Percentiles rank a stretch among this genome's conserved stretches.
Evolutionary conservation across 2,113 vertebrate species (phyloP).

Genomic region (Noctilio leporinus): DNA sequence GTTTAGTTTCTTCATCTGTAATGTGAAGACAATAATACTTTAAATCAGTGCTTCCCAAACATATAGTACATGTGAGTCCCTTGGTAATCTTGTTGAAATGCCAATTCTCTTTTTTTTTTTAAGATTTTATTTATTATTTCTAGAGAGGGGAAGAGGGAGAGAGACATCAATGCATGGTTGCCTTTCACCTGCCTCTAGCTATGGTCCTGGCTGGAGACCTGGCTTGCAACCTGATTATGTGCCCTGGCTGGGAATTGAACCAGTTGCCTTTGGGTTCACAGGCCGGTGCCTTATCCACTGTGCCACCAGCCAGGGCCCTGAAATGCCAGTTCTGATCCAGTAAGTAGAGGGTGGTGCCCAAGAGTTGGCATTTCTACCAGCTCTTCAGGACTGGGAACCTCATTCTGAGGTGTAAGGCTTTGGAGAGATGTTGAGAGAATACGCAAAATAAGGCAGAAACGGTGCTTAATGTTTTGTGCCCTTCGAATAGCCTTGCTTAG

Average conservation of each 20-base stretch:
- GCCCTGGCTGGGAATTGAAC: no score
- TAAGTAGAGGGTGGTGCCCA: background rate
- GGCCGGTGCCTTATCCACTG: no score
- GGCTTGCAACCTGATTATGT: no score
- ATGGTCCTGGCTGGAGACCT: no score
- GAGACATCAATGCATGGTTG: no score
- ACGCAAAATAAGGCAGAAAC: background rate
- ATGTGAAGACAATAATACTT: background rate
- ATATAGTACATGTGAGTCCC: background rate
- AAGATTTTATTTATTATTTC: no score
- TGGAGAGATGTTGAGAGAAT: background rate
- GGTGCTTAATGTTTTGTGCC: background rate
- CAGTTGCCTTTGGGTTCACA: no score
- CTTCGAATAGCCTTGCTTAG: background rate
- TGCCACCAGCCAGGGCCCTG: no score
- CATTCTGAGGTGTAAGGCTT: background rate
- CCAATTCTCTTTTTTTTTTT: no score
- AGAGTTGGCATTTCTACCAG: background rate
- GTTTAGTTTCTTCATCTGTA: background rate
- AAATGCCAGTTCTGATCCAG: background rate
- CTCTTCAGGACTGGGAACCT: background rate
- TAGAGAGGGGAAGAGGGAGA: no score
- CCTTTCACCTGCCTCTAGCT: no score
- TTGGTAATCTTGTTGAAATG: conserved; percentile 4
- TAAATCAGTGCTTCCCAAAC: background rate